phyloP scores from a whole-genome alignment of 2,797 vertebrate species.

The Numenius phaeopus region DNA sequence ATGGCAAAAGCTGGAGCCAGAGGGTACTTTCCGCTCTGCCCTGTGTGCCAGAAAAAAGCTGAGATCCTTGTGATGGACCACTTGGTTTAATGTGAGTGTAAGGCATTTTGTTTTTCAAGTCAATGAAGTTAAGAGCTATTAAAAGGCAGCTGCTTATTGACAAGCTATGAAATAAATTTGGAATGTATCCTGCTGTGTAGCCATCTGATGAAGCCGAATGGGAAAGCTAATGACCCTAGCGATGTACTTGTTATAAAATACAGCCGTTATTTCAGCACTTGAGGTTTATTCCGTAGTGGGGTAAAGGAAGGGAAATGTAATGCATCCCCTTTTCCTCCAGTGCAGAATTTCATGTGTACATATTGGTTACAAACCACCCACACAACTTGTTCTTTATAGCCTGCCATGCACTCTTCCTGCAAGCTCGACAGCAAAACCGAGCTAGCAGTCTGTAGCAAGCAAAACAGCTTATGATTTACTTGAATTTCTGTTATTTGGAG shows the following conservation, averaged over 20 bases:
- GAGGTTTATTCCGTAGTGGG: not conserved
- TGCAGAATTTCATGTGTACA: not conserved
- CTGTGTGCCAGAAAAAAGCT: not conserved
- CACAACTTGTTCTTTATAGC: not conserved
- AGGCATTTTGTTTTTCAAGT: conserved; percentile 48
- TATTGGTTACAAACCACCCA: not conserved
- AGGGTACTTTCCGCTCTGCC: not conserved
- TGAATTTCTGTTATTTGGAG: not conserved
- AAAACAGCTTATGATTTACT: not conserved
- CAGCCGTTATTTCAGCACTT: conserved; percentile 42
- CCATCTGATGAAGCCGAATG: conserved; percentile 64
- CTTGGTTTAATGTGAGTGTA: conserved; percentile 20
- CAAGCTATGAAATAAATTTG: conserved; percentile 73
- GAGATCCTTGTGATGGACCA: conserved; percentile 9
- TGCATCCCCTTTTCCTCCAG: not conserved
- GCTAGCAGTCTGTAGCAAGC: not conserved
- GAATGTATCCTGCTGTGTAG: conserved; percentile 63
- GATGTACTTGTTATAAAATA: conserved; percentile 59
- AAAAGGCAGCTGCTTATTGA: conserved; percentile 70
- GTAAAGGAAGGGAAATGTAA: not conserved
- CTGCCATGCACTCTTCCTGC: not conserved
- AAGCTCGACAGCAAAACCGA: not conserved
- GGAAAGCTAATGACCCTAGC: conserved; percentile 69
- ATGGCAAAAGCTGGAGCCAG: not conserved
- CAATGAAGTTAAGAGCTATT: conserved; percentile 57